phyloP scores from a whole-genome alignment of 1,140 invertebrate species.

The Palaemon carinicauda region DNA sequence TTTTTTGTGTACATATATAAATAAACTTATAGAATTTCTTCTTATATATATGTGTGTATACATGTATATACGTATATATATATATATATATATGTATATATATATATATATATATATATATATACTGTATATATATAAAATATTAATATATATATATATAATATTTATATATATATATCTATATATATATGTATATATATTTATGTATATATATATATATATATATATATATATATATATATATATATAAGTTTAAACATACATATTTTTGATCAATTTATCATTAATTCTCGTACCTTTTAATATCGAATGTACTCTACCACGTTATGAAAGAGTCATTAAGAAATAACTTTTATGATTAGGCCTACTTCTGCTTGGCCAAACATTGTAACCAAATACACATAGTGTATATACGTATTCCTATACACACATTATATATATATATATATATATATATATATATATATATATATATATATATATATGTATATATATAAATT shows the following conservation, averaged over 20 bases:
- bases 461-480: not conserved
- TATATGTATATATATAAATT: not conserved
- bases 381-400: too few relatives aligned
- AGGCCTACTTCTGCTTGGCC: too few relatives aligned
- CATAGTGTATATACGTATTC: too few relatives aligned
- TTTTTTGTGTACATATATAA: too few relatives aligned
- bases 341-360: too few relatives aligned
- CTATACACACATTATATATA: not conserved
- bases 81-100: not conserved
- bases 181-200: not conserved
- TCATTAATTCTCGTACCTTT: too few relatives aligned
- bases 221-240: not conserved
- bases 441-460: not conserved
- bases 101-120: slow-evolving; percentile 2
- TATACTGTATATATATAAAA: not conserved
- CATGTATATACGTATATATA: not conserved
- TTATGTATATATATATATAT: not conserved
- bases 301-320: too few relatives aligned
- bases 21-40: too few relatives aligned
- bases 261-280: too few relatives aligned
- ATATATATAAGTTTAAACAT: not conserved
- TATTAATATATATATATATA: not conserved
- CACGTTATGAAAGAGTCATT: too few relatives aligned
- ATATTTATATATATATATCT: not conserved
- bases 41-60: too few relatives aligned